Evolutionary conservation across 1,140 invertebrate genomes (phyloP).

Genomic region (Melitaea cinxia): DNA sequence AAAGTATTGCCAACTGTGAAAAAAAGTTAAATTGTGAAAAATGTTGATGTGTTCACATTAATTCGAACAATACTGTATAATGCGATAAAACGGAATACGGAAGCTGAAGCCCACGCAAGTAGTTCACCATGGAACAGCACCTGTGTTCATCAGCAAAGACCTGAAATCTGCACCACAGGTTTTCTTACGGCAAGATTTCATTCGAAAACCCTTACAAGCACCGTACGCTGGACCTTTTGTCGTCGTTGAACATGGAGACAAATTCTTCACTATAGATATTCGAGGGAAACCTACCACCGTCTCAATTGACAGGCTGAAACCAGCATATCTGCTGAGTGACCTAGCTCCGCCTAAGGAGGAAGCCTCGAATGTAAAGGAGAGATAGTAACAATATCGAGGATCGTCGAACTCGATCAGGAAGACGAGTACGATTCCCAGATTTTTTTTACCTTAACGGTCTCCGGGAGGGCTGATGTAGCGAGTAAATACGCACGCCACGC

Average conservation of each 20-base stretch:
- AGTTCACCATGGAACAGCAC: constrained; percentile 14
- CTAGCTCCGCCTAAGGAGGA: not conserved
- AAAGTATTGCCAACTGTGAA: too few species aligned
- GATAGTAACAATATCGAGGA: not conserved
- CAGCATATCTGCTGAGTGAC: constrained; percentile 13
- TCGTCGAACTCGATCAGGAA: not conserved
- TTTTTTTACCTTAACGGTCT: not conserved
- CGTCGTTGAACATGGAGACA: constrained; percentile 18
- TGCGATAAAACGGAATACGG: constrained; percentile 12
- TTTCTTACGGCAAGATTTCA: not conserved
- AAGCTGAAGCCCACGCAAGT: constrained; percentile 27
- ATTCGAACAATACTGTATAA: too few species aligned
- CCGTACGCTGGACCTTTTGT: constrained; percentile 27
- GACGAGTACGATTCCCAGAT: not conserved
- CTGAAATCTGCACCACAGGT: not conserved
- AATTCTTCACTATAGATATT: constrained; percentile 12
- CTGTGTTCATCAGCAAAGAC: constrained; percentile 8
- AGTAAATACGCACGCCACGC: too few species aligned
- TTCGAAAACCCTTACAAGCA: constrained; percentile 1
- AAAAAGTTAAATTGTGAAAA: too few species aligned
- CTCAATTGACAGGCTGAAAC: constrained; percentile 20
- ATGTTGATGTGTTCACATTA: too few species aligned
- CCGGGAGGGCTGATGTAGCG: not conserved
- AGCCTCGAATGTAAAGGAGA: too few species aligned
- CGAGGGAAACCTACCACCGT: constrained; percentile 8